These are phyloP conservation scores for Sebastes trivittatus DNA, from an alignment of 2,797 vertebrate species.

Conservation along the genomic window DNA sequence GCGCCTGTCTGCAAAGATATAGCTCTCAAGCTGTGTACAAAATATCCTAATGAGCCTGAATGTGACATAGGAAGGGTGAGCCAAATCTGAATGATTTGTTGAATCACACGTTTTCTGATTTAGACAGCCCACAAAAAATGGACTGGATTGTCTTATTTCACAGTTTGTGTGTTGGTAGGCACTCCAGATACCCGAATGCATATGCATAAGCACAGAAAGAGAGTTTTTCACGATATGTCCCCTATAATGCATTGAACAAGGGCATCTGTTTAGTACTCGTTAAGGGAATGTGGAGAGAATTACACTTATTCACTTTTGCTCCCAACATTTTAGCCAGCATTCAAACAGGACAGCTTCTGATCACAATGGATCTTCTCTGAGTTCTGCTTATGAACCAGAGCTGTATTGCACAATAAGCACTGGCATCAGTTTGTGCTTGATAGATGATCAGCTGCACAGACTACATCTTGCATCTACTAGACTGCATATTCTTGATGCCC, in stretches of 20 bases:
- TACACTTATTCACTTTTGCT: neutral
- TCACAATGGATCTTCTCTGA: neutral
- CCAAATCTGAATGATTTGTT: too few relatives aligned
- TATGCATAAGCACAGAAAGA: too few relatives aligned
- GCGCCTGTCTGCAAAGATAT: too few relatives aligned
- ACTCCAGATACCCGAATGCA: too few relatives aligned
- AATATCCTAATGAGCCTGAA: too few relatives aligned
- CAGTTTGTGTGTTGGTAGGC: too few relatives aligned
- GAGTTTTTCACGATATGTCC: too few relatives aligned
- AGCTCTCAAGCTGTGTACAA: too few relatives aligned
- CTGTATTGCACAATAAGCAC: neutral
- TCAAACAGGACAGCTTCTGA: neutral
- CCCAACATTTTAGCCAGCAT: neutral
- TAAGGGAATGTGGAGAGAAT: neutral
- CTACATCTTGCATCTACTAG: neutral
- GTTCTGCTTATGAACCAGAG: neutral
- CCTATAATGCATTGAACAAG: neutral
- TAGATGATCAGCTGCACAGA: slow-evolving; percentile 6
- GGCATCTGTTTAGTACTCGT: neutral
- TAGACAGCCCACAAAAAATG: too few relatives aligned
- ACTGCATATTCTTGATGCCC: slow-evolving; percentile 17
- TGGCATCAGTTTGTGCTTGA: neutral
- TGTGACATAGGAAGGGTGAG: too few relatives aligned
- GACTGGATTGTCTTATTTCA: too few relatives aligned
- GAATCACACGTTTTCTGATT: too few relatives aligned